A percentile compares a stretch with the other conserved stretches of the same genome.
phyloP scores from a whole-genome alignment of 2,888 invertebrate genomes.

The Craniophora ligustri region DNA sequence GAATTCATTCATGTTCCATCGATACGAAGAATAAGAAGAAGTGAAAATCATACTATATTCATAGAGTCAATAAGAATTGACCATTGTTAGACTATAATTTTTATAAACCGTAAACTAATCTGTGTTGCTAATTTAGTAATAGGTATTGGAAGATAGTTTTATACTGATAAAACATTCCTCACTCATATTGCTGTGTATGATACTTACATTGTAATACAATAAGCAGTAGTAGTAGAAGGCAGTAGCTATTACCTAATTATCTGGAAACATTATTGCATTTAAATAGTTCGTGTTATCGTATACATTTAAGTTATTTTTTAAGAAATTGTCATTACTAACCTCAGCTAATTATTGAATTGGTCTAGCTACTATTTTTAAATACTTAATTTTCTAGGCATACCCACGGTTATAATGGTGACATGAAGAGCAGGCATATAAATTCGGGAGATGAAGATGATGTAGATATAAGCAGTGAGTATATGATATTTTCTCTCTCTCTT shows the following conservation, averaged over 20 bases:
- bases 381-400: slow-evolving; percentile 72
- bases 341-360: not conserved
- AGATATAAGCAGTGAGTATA: slow-evolving; percentile 85
- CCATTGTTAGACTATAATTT: slow-evolving; percentile 35
- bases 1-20: too few species aligned
- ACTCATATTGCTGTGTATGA: not conserved
- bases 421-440: slow-evolving; percentile 81
- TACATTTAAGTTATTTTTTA: too few species aligned
- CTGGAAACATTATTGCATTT: slow-evolving; percentile 7
- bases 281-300: too few species aligned
- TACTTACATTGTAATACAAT: too few species aligned
- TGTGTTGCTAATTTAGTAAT: not conserved
- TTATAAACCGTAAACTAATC: slow-evolving; percentile 24
- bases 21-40: too few species aligned
- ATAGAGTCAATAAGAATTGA: too few species aligned
- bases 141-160: not conserved
- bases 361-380: not conserved
- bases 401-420: slow-evolving; percentile 86
- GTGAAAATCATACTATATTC: too few species aligned
- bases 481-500: too few species aligned
- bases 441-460: slow-evolving; percentile 86
- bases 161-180: not conserved
- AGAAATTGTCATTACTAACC: too few species aligned
- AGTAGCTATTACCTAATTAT: slow-evolving; percentile 5
- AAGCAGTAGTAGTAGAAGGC: too few species aligned